A percentile compares a stretch with the other conserved stretches of the same genome.
Evolutionary conservation across 2,888 invertebrate species (phyloP).

Genomic region (Saturnia japonica): DNA sequence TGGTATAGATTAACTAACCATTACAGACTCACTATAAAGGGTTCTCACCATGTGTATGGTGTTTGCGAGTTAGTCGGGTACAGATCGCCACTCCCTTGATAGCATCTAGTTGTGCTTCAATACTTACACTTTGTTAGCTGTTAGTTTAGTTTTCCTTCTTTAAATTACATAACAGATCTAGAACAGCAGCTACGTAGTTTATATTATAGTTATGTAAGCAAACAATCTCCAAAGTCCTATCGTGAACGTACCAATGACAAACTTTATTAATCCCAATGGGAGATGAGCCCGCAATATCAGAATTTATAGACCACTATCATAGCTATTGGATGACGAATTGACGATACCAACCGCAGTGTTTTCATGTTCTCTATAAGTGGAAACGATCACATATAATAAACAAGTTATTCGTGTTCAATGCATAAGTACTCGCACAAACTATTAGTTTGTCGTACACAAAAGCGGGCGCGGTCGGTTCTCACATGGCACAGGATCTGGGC

Average conservation of each 20-base stretch:
- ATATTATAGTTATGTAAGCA: not conserved
- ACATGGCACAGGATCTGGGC: constrained; percentile 77
- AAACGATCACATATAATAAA: constrained; percentile 34
- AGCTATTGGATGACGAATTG: not conserved
- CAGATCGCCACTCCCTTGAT: not conserved
- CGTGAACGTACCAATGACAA: constrained; percentile 6
- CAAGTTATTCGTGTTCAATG: constrained; percentile 25
- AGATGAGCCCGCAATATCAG: not conserved
- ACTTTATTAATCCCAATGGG: constrained; percentile 14
- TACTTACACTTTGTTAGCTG: not conserved
- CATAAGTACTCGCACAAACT: constrained; percentile 26
- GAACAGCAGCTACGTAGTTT: not conserved
- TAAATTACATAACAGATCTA: not conserved
- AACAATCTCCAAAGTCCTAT: constrained; percentile 3
- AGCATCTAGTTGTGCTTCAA: not conserved
- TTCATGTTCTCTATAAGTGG: constrained; percentile 29
- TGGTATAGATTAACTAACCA: too few relatives aligned
- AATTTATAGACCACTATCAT: constrained; percentile 9
- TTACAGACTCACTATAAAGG: not conserved
- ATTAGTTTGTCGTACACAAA: constrained; percentile 48
- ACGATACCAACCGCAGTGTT: constrained; percentile 26
- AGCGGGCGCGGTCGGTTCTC: constrained; percentile 64
- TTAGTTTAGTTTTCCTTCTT: not conserved
- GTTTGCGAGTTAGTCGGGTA: too few relatives aligned
- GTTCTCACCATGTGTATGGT: not conserved